Evolutionary conservation across 2,797 vertebrate species (phyloP), one percentile per base, ranked within the genome.

Genomic region (Clamator glandarius): DNA sequence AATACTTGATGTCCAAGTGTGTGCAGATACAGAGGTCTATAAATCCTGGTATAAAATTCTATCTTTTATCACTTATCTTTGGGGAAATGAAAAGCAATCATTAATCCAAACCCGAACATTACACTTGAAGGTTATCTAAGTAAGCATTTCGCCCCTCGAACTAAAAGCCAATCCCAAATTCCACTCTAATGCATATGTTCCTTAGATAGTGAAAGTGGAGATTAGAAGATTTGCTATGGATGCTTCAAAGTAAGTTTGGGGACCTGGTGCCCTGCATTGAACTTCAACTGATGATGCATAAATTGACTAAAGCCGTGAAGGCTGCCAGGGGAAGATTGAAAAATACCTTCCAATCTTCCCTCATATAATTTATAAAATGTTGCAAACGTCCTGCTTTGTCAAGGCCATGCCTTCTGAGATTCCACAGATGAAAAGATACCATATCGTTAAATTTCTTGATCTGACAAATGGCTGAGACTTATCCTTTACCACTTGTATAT

Each of bases 101-200:
- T 67, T 77, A 94, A 91, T 83, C 95, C 20, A 2, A 87, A 90
- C 78, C 85, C 78, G 78, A 95, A 78, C 91, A 67, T 63, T 90
- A 61, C 85, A 82, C 92, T 93, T 93, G 78, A 93, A 85, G 90
- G 96, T 96, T 97, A 96, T 96, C 94, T 94, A 42, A 77, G 73
- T 36, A 81, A 92, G 70, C 7, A 1, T 62, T 83, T 95, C 83
- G 92, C 86, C 83, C 68, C 57, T 87, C 80, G 62, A n/a, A 88
- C 89, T 55, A 51, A 92, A 90, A 96, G 79, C 84, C 5, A 29
- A 74, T 87, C 77, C 81, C 74, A 88, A 76, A 94, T 92, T 97
- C 93, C 84, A 33, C 61, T 92, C n/a, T 83, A 94, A 80, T 77
- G 79, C 74, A 17, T 69, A 20, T 77, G 77, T 88, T 93, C 84